Base-by-base conservation (phyloP, 2,888 invertebrate genomes). In the Athalia circularis region DNA sequence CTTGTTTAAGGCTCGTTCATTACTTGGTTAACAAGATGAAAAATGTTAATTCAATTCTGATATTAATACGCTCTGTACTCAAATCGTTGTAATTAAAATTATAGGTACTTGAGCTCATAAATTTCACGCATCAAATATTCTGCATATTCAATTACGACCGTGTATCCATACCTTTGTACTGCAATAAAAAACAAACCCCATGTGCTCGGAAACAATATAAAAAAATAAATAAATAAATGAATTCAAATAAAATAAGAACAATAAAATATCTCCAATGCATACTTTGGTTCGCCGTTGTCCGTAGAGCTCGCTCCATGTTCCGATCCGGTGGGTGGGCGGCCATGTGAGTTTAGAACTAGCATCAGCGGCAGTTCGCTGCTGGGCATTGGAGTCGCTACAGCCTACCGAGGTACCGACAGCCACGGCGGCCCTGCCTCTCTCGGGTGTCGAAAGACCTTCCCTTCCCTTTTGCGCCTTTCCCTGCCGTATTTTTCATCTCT, bases 1-100 rank as follows among this genome's bases (percentile, higher is more conserved):
- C 88, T 88, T 87, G 87, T 89, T 89, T 88, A 84, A 85, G 84
- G 83, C 82, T 86, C 84, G 86, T 87, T 88, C 87, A 85, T 88
- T 89, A 88, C 86, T 87, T 84, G 82, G 83, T 83, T 86, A 89
- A 88, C 87, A 80, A 84, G 88, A 85, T 84, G 86, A 87, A 67
- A 77, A 65, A 77, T 75, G 75, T 75, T 75, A 48, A 75, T 75
- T 75, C 50, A 50, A 75, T 75, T 15, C n/a, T 15, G 50, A 75
- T 75, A 62, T 48, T 48, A n/a, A 6, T n/a, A n/a, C 62, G 62
- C n/a, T 5, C n/a, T 43, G 7, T 8, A 62, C 62, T 6, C 62
- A 15, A 62, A 15, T 62, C 62, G 62, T 13, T 62, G n/a, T 15
- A 3, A 62, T 15, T 62, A 11, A 62, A 4, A 8, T 13, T 13